Percentiles rank a stretch among this genome's conserved stretches.
These are phyloP conservation scores for Glandiceps talaboti DNA, from an alignment of 53 echinoderm and acorn worm genomes.

Conservation along the genomic window DNA sequence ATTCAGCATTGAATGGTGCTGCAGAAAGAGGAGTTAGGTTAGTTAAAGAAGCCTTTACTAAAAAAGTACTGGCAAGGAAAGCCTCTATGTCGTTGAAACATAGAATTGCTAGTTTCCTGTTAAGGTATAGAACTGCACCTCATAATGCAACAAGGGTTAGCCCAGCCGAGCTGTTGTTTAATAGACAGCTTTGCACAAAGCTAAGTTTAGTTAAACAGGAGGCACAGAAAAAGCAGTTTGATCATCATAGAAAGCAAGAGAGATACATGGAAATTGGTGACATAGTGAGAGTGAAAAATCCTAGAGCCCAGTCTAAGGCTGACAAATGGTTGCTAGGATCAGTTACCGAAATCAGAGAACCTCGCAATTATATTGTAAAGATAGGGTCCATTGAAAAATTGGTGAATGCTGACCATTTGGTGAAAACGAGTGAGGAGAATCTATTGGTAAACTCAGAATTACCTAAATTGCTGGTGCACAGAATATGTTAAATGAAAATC, in stretches of 20 bases:
- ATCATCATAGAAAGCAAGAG: neutral
- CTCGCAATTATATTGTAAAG: neutral
- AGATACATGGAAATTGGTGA: neutral
- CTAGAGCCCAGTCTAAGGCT: neutral
- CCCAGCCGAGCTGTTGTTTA: slow-evolving; percentile 49
- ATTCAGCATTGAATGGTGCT: slow-evolving; percentile 43
- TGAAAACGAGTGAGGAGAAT: too few species aligned
- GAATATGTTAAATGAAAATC: too few species aligned
- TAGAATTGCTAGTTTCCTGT: slow-evolving; percentile 32
- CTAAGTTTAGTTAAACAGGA: slow-evolving; percentile 29
- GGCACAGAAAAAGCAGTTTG: slow-evolving; percentile 8
- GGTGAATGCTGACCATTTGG: neutral
- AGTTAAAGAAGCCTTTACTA: slow-evolving; percentile 14
- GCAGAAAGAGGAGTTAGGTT: slow-evolving; percentile 29
- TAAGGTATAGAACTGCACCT: slow-evolving; percentile 35
- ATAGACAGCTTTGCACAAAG: slow-evolving; percentile 21
- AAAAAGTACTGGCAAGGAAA: neutral
- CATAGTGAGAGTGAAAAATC: slow-evolving; percentile 1
- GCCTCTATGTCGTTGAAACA: slow-evolving; percentile 9
- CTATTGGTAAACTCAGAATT: too few species aligned
- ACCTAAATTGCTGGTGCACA: too few species aligned
- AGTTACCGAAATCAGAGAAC: neutral
- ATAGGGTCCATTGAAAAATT: neutral
- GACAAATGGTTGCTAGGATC: neutral
- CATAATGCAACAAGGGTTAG: slow-evolving; percentile 31